Percentiles rank a stretch among this genome's conserved stretches.
Evolutionary conservation across 2,888 invertebrate species (phyloP).

Genomic region (Amphipyra tragopoginis): DNA sequence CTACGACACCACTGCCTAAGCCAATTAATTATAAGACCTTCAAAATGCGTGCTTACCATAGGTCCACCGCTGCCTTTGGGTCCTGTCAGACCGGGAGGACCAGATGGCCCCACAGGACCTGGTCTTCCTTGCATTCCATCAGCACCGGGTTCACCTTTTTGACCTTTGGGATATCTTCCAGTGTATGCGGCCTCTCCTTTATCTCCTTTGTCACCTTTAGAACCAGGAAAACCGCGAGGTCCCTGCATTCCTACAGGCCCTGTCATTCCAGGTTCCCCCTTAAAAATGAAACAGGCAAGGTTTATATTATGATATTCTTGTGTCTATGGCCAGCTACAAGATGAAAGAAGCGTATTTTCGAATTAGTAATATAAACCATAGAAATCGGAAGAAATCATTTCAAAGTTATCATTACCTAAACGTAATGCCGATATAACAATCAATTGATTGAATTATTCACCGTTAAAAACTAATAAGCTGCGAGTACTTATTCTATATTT

Average conservation of each 20-base stretch:
- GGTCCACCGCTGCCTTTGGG: slow-evolving; percentile 91
- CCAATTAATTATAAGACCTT: no score
- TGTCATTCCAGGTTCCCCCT: slow-evolving; percentile 93
- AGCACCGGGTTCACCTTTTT: slow-evolving; percentile 95
- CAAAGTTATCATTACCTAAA: no score
- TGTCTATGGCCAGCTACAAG: neutral
- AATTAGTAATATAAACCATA: no score
- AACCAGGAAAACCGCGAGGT: slow-evolving; percentile 93
- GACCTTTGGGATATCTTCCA: slow-evolving; percentile 93
- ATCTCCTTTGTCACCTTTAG: slow-evolving; percentile 92
- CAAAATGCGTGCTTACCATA: slow-evolving; percentile 76
- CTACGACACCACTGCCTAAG: no score
- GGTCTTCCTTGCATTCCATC: slow-evolving; percentile 92
- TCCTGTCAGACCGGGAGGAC: slow-evolving; percentile 90
- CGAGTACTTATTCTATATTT: no score
- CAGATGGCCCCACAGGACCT: slow-evolving; percentile 91
- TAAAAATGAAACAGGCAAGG: slow-evolving; percentile 9
- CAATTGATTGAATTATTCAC: no score
- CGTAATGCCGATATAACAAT: no score
- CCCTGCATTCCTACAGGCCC: slow-evolving; percentile 93
- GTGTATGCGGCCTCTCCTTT: slow-evolving; percentile 95
- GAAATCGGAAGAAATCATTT: no score
- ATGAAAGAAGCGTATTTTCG: no score
- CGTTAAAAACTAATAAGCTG: no score
- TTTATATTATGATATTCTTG: neutral